These are phyloP conservation scores for Dreissena rostriformis DNA, from an alignment of 1,140 invertebrate genomes.

Conservation along the genomic window DNA sequence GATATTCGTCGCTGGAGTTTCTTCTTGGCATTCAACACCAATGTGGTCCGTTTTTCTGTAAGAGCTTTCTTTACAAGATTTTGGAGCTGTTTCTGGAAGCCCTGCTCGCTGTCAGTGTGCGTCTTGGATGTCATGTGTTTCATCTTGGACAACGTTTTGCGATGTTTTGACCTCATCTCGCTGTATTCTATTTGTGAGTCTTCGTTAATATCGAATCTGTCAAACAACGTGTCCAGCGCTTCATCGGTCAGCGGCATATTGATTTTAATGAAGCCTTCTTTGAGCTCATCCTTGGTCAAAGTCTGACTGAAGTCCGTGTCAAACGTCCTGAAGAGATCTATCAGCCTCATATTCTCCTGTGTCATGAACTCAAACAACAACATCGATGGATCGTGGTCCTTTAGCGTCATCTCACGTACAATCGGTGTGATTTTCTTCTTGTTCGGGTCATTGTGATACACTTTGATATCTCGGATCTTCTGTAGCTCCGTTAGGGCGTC, in stretches of 20 bases:
- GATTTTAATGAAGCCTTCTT: slow-evolving; percentile 62
- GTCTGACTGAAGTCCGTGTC: slow-evolving; percentile 60
- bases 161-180: slow-evolving; percentile 31
- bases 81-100: not conserved
- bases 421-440: slow-evolving; percentile 55
- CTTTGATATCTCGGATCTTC: slow-evolving; percentile 48
- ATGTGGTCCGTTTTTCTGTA: not conserved
- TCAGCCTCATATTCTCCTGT: slow-evolving; percentile 64
- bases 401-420: slow-evolving; percentile 37
- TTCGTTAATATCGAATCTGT: slow-evolving; percentile 55
- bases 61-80: slow-evolving; percentile 10
- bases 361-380: slow-evolving; percentile 71
- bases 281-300: slow-evolving; percentile 63
- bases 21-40: not conserved
- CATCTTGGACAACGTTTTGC: slow-evolving; percentile 18
- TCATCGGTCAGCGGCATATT: slow-evolving; percentile 57
- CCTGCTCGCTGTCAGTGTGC: not conserved
- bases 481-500: slow-evolving; percentile 49
- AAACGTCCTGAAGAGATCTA: slow-evolving; percentile 65
- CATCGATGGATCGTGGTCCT: slow-evolving; percentile 63
- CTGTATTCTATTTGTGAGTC: slow-evolving; percentile 56
- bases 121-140: not conserved
- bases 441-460: slow-evolving; percentile 58
- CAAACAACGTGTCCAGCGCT: slow-evolving; percentile 52
- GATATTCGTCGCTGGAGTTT: slow-evolving; percentile 1